Conservation (phyloP, 2,113 vertebrate species). For the Alaudala cheleensis region DNA sequence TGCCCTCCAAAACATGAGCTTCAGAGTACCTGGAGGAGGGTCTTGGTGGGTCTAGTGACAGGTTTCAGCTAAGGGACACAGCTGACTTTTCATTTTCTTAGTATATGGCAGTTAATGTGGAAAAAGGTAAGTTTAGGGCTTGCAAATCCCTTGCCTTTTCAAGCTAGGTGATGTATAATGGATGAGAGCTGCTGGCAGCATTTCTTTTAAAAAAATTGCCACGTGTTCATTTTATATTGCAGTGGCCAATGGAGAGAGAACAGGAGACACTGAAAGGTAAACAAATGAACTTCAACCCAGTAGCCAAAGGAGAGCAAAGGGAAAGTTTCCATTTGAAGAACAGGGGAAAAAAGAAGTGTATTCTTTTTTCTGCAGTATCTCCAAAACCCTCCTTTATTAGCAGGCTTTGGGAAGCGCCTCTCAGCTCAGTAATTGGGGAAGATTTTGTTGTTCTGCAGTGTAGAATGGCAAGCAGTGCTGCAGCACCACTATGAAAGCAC, state of each 20-base stretch:
- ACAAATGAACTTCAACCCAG: neutral
- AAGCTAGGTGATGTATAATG: neutral
- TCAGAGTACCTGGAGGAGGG: neutral
- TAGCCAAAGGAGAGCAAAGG: neutral
- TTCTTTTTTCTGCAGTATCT: neutral
- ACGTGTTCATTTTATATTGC: constrained; percentile 14
- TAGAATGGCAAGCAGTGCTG: neutral
- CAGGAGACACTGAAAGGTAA: constrained; percentile 11
- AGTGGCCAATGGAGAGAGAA: neutral
- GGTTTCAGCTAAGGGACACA: fast-evolving
- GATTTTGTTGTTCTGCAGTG: neutral
- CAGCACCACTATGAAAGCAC: neutral
- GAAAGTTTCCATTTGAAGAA: neutral
- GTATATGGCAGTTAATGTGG: neutral
- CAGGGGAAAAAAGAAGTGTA: neutral
- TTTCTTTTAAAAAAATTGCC: neutral
- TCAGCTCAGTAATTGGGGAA: neutral
- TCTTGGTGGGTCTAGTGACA: neutral
- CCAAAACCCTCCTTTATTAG: neutral
- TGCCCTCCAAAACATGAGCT: neutral
- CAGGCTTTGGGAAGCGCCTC: neutral
- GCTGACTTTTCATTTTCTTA: neutral
- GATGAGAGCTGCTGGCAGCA: neutral
- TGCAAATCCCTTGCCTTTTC: neutral
- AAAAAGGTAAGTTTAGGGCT: neutral